Evolutionary conservation across 2,888 invertebrate species (phyloP), one percentile per base, ranked within the genome.

Genomic region (Xylocampa areola): DNA sequence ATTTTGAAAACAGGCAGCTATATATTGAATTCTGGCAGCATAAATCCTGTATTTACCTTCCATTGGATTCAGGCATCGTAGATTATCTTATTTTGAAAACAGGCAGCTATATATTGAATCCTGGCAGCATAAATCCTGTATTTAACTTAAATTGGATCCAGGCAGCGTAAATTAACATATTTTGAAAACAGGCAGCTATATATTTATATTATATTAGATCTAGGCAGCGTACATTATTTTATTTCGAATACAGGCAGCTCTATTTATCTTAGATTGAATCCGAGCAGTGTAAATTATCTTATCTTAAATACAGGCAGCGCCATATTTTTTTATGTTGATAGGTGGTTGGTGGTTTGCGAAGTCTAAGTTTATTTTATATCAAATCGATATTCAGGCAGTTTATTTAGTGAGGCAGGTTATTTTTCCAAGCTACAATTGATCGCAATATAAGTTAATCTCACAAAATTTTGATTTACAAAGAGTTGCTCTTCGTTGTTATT

Each of bases 401-500:
- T 29, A 29, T 29, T n/a, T 11, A 11, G n/a, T 4, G 3, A 29
- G 44, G 41, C 36, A 64, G 50, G 29, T 47, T 47, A 40, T 17
- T 14, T 37, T 43, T 25, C 0, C 29, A 54, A 39, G 39, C 44
- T 35, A 39, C 1, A 4, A 3, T 10, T 10, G 13, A 13, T 2
- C 4, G 2, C 1, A 61, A 37, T 37, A 43, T 10, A 21, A 37
- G 7, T 14, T 6, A 25, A 19, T 2, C 21, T 25, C 4, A 30
- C 4, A 11, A 16, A 29, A 8, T 23, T 23, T 10, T 13, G 44
- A 29, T 39, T 30, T 5, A 16, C 21, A 25, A 44, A 33, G n/a
- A 29, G 50, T 58, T 57, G 37, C 25, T 44, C 50, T 53, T 61
- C 16, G 23, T 44, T 32, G 32, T 57, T 44, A 40, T 30, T 41